Evolutionary conservation across 2,797 vertebrate genomes (phyloP).

Genomic region (Cossypha polioptera): DNA sequence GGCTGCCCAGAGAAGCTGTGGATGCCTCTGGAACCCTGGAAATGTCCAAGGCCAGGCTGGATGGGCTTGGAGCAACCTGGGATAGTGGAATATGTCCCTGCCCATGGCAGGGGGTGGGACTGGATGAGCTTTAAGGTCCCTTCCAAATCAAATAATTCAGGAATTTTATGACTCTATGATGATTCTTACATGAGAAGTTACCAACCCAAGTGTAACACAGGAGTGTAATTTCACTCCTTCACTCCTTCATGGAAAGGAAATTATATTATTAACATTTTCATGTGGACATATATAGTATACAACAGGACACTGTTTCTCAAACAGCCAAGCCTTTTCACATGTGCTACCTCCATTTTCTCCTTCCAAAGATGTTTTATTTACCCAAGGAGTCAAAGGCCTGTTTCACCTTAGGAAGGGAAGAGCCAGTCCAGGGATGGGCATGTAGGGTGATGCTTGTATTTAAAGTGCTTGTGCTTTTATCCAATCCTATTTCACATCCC

Average conservation of each 20-base stretch:
- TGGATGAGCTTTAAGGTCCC: background rate
- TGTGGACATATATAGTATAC: accelerated
- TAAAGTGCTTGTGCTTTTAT: background rate
- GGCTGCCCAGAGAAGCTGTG: background rate
- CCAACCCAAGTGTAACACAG: background rate
- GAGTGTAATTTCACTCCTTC: background rate
- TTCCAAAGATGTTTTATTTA: background rate
- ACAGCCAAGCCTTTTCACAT: accelerated
- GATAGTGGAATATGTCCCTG: no score
- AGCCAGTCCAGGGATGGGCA: background rate
- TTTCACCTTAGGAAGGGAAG: background rate
- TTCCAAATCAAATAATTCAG: background rate
- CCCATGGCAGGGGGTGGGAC: no score
- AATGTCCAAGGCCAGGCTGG: background rate
- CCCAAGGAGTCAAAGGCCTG: accelerated
- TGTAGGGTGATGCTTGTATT: background rate
- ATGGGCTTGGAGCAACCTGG: accelerated
- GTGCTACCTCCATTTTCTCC: background rate
- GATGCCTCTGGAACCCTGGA: background rate
- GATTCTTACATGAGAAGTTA: background rate
- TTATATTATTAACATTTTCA: background rate
- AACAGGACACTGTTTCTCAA: background rate
- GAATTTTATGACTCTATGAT: background rate
- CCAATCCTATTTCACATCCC: background rate
- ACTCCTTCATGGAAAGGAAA: accelerated